These are phyloP conservation scores for Didymodactylos carnosus DNA, from an alignment of 2,888 invertebrate species.

Conservation along the genomic window DNA sequence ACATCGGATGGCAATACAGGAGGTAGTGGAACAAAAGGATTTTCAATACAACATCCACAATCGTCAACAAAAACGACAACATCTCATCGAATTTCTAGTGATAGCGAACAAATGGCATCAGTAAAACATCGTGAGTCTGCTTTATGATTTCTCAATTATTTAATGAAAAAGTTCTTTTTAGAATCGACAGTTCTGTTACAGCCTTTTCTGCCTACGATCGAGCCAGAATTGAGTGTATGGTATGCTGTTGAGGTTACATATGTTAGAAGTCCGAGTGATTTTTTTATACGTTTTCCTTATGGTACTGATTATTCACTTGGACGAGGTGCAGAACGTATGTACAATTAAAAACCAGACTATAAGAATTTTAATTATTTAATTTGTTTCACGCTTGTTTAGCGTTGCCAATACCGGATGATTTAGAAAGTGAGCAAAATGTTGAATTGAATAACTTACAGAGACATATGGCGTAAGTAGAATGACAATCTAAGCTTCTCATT, in stretches of 20 bases:
- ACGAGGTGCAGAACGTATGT: not conserved
- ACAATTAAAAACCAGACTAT: no score
- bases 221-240: slow-evolving; percentile 21
- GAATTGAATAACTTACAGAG: not conserved
- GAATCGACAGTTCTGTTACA: no score
- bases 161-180: no score
- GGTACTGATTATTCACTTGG: slow-evolving; percentile 17
- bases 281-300: slow-evolving; percentile 28
- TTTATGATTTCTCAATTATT: no score
- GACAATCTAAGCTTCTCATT: not conserved
- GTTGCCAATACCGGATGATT: not conserved
- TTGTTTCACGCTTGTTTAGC: no score
- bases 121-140: no score
- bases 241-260: slow-evolving; percentile 25
- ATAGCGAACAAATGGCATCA: no score
- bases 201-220: not conserved
- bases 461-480: not conserved
- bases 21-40: no score
- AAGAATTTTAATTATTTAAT: not conserved
- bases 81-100: no score
- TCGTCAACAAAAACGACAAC: no score
- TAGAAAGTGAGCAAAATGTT: not conserved
- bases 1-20: no score
- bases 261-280: slow-evolving; percentile 23
- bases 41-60: no score